Evolutionary conservation across 2,113 vertebrate genomes (phyloP).

Genomic region (Thalassoma bifasciatum): DNA sequence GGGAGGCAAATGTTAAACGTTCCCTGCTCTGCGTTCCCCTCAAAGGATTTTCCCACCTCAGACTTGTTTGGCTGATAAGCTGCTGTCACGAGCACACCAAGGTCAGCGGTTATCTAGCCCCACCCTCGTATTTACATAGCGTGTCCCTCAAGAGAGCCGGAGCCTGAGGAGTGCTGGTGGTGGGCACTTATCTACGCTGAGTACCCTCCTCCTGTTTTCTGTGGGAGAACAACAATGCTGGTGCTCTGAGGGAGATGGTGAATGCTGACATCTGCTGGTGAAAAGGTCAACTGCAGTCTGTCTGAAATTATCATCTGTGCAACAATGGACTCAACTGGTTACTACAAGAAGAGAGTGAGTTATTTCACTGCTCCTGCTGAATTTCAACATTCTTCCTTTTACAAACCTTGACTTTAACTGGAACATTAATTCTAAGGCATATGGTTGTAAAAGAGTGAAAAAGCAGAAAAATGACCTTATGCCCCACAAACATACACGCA

Average conservation of each 20-base stretch:
- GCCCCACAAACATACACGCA: too few species aligned
- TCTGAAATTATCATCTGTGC: background rate
- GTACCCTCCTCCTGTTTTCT: background rate
- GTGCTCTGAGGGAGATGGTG: background rate
- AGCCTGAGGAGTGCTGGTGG: conserved; percentile 6
- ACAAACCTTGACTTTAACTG: too few species aligned
- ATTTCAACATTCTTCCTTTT: too few species aligned
- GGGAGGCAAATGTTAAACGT: conserved; percentile 65
- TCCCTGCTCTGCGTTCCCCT: conserved; percentile 49
- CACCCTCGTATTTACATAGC: conserved; percentile 43
- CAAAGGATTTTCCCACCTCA: conserved; percentile 54
- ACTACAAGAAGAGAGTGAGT: background rate
- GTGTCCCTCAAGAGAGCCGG: conserved; percentile 26
- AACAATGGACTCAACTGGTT: background rate
- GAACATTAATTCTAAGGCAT: too few species aligned
- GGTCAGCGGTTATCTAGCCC: conserved; percentile 52
- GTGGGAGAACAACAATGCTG: background rate
- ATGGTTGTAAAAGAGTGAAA: too few species aligned
- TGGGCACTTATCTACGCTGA: conserved; percentile 26
- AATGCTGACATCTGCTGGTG: conserved; percentile 56
- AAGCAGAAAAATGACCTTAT: too few species aligned
- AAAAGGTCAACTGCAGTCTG: background rate
- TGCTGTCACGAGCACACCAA: conserved; percentile 37
- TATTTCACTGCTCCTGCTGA: background rate
- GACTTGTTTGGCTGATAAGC: conserved; percentile 50